A percentile compares a stretch with the other conserved stretches of the same genome.
Evolutionary conservation across 1,140 invertebrate genomes (phyloP).

Genomic region (Euura lappo): DNA sequence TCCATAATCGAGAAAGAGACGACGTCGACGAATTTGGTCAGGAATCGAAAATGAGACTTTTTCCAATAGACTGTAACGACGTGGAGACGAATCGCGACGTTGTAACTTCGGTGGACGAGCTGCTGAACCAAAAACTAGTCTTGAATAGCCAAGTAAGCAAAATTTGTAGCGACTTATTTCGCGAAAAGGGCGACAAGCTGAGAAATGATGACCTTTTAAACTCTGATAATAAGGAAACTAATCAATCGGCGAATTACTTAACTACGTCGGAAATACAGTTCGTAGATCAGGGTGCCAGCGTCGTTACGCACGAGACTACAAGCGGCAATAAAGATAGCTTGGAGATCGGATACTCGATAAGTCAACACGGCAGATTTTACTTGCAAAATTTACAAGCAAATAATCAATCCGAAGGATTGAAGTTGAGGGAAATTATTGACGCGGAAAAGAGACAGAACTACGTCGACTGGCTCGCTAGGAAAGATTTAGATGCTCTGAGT

Average conservation of each 20-base stretch:
- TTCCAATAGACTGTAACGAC: background rate
- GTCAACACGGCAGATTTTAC: slow-evolving; percentile 42
- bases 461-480: slow-evolving; percentile 36
- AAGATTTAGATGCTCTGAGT: slow-evolving; percentile 37
- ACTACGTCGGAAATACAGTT: background rate
- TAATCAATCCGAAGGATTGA: slow-evolving; percentile 17
- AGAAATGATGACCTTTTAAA: background rate
- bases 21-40: background rate
- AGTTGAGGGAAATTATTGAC: slow-evolving; percentile 21
- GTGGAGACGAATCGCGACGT: background rate
- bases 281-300: slow-evolving; percentile 16
- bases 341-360: slow-evolving; percentile 50
- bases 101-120: background rate
- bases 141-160: slow-evolving; percentile 3
- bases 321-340: slow-evolving; percentile 47
- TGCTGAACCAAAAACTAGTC: background rate
- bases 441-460: slow-evolving; percentile 37
- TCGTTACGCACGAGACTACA: slow-evolving; percentile 31
- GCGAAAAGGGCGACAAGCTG: background rate
- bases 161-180: background rate
- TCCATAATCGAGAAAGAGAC: background rate
- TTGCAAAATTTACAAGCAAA: slow-evolving; percentile 35
- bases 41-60: background rate
- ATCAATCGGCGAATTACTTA: background rate
- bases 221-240: background rate